phyloP scores from a whole-genome alignment of 2,888 invertebrate species.

The Agrochola circellaris region DNA sequence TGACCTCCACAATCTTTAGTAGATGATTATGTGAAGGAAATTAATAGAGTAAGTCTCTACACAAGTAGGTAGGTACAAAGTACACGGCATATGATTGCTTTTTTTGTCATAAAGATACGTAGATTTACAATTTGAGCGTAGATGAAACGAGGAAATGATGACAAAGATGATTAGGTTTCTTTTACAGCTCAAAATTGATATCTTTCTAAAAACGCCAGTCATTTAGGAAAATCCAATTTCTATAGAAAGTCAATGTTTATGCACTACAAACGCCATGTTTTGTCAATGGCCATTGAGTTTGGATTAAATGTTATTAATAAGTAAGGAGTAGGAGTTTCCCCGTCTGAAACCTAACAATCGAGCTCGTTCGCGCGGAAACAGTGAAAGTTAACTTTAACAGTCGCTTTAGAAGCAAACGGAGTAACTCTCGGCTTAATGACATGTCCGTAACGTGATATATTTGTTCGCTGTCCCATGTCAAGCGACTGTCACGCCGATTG shows the following conservation, averaged over 20 bases:
- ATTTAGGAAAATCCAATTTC: slow-evolving; percentile 28
- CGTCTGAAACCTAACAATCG: slow-evolving; percentile 60
- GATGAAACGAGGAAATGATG: slow-evolving; percentile 19
- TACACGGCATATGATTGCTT: not conserved
- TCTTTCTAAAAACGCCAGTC: slow-evolving; percentile 31
- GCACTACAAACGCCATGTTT: not conserved
- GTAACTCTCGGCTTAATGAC: slow-evolving; percentile 59
- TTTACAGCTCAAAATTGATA: slow-evolving; percentile 5
- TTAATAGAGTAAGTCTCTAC: not conserved
- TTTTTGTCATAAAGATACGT: not conserved
- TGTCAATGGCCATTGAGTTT: slow-evolving; percentile 16
- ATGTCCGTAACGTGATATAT: slow-evolving; percentile 71
- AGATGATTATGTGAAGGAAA: not conserved
- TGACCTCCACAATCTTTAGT: not conserved
- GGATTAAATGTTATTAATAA: slow-evolving; percentile 29
- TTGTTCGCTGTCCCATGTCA: slow-evolving; percentile 62
- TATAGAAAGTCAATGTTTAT: slow-evolving; percentile 41
- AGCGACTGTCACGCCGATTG: slow-evolving; percentile 62
- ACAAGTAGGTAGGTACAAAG: not conserved
- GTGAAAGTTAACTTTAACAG: slow-evolving; percentile 63
- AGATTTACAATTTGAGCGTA: slow-evolving; percentile 9
- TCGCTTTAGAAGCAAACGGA: slow-evolving; percentile 46
- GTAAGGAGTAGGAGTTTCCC: slow-evolving; percentile 55
- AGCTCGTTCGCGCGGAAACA: slow-evolving; percentile 62
- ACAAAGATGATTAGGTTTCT: slow-evolving; percentile 30